phyloP scores from a whole-genome alignment of 1,140 invertebrate species.

The Cydia strobilella region DNA sequence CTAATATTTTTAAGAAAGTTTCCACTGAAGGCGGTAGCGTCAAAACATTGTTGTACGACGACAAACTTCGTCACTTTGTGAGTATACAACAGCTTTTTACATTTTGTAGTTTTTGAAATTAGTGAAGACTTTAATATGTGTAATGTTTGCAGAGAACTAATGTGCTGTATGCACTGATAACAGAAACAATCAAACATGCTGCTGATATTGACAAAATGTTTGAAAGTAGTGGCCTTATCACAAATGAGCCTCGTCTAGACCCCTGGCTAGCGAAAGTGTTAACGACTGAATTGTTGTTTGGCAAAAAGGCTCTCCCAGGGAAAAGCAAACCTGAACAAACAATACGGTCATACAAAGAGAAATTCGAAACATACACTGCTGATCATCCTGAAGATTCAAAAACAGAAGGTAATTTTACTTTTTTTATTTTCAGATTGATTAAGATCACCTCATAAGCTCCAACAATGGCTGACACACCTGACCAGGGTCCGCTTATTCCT shows the following conservation, averaged over 20 bases:
- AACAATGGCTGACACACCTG: slow-evolving; percentile 66
- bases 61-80: slow-evolving; percentile 82
- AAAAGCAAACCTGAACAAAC: slow-evolving; percentile 86
- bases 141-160: slow-evolving; percentile 84
- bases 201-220: slow-evolving; percentile 84
- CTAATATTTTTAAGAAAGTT: slow-evolving; percentile 84
- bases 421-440: slow-evolving; percentile 73
- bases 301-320: slow-evolving; percentile 84
- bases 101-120: slow-evolving; percentile 25
- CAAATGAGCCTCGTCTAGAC: slow-evolving; percentile 85
- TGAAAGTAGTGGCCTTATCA: slow-evolving; percentile 82
- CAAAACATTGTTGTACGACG: slow-evolving; percentile 85
- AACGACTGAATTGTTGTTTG: slow-evolving; percentile 91
- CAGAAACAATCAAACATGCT: slow-evolving; percentile 85
- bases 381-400: slow-evolving; percentile 60
- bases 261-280: slow-evolving; percentile 87
- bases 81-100: slow-evolving; percentile 47
- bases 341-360: slow-evolving; percentile 83
- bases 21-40: slow-evolving; percentile 85
- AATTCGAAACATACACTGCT: slow-evolving; percentile 63
- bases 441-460: slow-evolving; percentile 41
- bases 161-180: slow-evolving; percentile 86
- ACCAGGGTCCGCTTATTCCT: slow-evolving; percentile 68
- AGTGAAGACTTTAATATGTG: slow-evolving; percentile 37
- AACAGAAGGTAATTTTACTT: slow-evolving; percentile 71